phyloP scores from a whole-genome alignment of 2,888 invertebrate genomes.

The Trachelus tabidus region DNA sequence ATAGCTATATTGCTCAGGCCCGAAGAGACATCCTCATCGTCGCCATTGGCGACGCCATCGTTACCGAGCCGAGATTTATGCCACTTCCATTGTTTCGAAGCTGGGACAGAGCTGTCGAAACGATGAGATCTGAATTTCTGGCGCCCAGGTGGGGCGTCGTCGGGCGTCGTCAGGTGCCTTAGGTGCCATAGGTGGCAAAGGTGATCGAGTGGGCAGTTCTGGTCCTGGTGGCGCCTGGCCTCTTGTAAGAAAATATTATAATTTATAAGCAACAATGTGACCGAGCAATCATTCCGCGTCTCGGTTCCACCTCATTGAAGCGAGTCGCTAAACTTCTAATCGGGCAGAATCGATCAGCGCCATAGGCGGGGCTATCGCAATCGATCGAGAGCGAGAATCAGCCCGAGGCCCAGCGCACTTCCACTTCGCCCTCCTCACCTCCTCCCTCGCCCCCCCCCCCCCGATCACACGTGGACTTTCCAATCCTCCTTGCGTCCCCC shows the following conservation, averaged over 20 bases:
- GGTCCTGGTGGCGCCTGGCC: neutral
- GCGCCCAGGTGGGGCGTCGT: conserved; percentile 5
- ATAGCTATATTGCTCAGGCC: no score
- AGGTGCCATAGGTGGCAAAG: no score
- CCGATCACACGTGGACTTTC: no score
- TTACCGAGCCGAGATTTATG: conserved; percentile 27
- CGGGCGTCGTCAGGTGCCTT: conserved; percentile 5
- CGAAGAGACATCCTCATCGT: no score
- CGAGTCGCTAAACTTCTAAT: conserved; percentile 32
- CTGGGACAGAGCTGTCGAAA: conserved; percentile 13
- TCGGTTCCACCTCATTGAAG: conserved; percentile 44
- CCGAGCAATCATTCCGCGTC: neutral
- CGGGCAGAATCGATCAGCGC: conserved; percentile 9
- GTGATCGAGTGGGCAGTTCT: neutral
- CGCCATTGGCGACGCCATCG: no score
- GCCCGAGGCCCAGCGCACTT: no score
- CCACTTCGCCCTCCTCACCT: no score
- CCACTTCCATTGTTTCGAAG: conserved; percentile 22
- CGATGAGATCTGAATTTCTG: neutral
- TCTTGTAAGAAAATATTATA: conserved; percentile 3
- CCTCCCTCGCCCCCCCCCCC: no score
- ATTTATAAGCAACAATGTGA: conserved; percentile 8
- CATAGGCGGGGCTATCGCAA: no score
- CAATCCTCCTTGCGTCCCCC: no score
- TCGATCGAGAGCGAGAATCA: no score